These are phyloP conservation scores for Hyperoplus immaculatus DNA, from an alignment of 2,797 vertebrate species.

Conservation along the genomic window DNA sequence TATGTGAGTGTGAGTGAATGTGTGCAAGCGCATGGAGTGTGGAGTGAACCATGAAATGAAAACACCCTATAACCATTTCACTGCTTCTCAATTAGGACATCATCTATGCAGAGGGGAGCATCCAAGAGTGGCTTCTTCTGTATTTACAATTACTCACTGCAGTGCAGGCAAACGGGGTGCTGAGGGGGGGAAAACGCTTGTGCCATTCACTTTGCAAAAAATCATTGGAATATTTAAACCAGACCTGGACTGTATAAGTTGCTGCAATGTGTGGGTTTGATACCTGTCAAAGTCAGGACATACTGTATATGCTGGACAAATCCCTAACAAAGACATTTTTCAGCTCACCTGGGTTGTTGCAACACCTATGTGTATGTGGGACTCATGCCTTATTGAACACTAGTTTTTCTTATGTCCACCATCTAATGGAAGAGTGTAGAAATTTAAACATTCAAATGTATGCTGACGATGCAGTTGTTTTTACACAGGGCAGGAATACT, in stretches of 20 bases:
- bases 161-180: conserved; percentile 59
- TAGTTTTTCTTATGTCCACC: conserved; percentile 10
- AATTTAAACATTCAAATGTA: conserved; percentile 1
- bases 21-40: conserved; percentile 67
- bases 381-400: conserved; percentile 51
- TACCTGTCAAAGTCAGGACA: conserved; percentile 35
- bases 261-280: conserved; percentile 32
- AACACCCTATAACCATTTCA: conserved; percentile 81
- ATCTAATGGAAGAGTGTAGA: neutral
- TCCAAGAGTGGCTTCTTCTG: conserved; percentile 72
- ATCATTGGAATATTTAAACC: conserved; percentile 40
- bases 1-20: conserved; percentile 41
- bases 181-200: conserved; percentile 30
- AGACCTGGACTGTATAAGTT: conserved; percentile 19
- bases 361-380: conserved; percentile 14
- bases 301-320: conserved; percentile 18
- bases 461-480: neutral
- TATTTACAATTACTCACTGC: conserved; percentile 74
- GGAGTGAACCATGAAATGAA: conserved; percentile 82
- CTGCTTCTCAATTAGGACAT: conserved; percentile 82
- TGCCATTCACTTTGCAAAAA: conserved; percentile 35
- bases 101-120: conserved; percentile 68
- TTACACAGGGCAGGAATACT: no score
- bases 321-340: conserved; percentile 30
- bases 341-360: conserved; percentile 19